Conservation (phyloP, 2,113 vertebrate genomes). For the Merops nubicus region DNA sequence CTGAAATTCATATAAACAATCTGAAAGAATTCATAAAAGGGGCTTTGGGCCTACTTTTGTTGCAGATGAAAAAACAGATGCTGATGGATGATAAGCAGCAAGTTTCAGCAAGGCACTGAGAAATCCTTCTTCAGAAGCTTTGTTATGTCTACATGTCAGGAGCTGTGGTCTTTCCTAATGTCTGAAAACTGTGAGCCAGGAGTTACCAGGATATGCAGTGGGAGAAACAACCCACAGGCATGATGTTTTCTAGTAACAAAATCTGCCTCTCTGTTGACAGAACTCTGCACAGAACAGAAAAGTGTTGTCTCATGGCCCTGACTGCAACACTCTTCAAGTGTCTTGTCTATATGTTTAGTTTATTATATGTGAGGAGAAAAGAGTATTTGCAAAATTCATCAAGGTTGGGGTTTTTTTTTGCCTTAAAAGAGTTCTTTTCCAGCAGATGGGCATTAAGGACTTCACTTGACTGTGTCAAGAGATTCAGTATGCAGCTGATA, state of each 20-base stretch:
- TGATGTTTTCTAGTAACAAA: background rate
- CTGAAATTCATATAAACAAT: background rate
- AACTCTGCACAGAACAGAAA: background rate
- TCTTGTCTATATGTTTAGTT: background rate
- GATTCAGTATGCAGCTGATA: background rate
- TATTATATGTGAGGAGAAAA: background rate
- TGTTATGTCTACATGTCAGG: background rate
- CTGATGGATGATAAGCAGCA: background rate
- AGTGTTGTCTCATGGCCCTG: background rate
- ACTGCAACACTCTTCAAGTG: background rate
- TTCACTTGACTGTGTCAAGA: background rate
- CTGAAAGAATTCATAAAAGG: background rate
- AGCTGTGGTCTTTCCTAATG: background rate
- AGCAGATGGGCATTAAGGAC: background rate
- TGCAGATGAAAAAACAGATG: background rate
- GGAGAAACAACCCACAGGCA: background rate
- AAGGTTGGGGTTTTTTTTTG: background rate
- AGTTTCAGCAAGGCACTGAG: background rate
- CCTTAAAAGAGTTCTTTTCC: background rate
- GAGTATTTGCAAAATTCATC: background rate
- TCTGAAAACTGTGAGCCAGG: background rate
- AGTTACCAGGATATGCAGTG: background rate
- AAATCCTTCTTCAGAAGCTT: background rate
- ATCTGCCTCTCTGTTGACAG: background rate
- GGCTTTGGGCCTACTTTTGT: background rate